Evolutionary conservation across 2,888 invertebrate species (phyloP), one percentile per base, ranked within the genome.

Genomic region (Eurytoma californica): DNA sequence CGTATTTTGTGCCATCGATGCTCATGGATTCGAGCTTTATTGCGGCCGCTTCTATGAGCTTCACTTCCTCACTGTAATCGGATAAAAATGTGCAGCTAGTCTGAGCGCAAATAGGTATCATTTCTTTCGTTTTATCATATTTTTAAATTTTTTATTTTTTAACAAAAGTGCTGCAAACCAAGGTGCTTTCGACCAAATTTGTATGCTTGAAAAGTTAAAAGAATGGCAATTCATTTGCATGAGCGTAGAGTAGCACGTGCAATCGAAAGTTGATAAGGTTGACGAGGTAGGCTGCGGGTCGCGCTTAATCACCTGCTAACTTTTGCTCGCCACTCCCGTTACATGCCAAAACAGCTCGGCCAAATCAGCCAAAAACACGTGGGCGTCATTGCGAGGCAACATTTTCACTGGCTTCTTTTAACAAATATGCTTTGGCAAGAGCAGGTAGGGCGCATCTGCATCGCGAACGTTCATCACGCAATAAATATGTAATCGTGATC

Each of bases 211-310:
- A 74, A 58, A 57, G 2, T 30, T 30, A 53, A 13, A 60, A 24
- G 24, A 60, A 60, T 13, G 60, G 16, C 51, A 68, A 28, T n/a
- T 39, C 9, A 39, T 39, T 39, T 18, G n/a, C 39, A 14, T 24
- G 5, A 13, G 55, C 39, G 39, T 7, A 39, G 39, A 39, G 1
- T 18, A 47, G 60, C 16, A 61, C 70, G 58, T 18, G 39, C 65
- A 67, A 75, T 79, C 66, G 60, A 67, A 75, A 66, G 61, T 66
- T 75, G 79, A 79, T 79, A 79, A 79, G 70, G 28, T 51, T 60
- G 39, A 51, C 73, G 57, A 39, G 49, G 51, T 66, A 39, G 20
- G 66, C 74, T 79, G 79, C 79, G 79, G 79, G 79, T 66, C 30
- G 66, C 67, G 7, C 70, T 70, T 79, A 79, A 79, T 79, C 79